phyloP scores from a whole-genome alignment of 2,888 invertebrate genomes.

The Andrena hattorfiana region DNA sequence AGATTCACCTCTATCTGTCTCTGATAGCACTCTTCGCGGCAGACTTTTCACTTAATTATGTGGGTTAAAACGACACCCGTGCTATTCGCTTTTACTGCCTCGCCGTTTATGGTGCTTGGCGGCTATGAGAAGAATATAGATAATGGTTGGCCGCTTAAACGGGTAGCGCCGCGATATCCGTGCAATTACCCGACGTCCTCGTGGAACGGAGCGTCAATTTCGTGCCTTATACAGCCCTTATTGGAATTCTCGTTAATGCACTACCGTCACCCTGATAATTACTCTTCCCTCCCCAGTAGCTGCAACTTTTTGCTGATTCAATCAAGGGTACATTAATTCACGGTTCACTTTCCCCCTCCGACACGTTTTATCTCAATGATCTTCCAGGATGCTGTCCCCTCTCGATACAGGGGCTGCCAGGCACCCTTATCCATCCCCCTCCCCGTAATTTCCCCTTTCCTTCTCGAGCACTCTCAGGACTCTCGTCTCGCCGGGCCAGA shows the following conservation, averaged over 20 bases:
- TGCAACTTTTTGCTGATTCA: conserved; percentile 38
- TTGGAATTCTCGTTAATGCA: conserved; percentile 18
- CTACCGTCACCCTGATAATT: conserved; percentile 35
- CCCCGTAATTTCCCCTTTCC: conserved; percentile 43
- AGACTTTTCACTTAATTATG: conserved; percentile 37
- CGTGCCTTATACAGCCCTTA: conserved; percentile 11
- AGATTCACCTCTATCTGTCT: neutral
- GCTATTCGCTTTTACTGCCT: conserved; percentile 21
- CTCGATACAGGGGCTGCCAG: conserved; percentile 12
- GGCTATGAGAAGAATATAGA: conserved; percentile 46
- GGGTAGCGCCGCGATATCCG: conserved; percentile 44
- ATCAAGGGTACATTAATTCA: conserved; percentile 38
- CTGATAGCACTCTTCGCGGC: neutral
- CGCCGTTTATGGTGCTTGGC: conserved; percentile 22
- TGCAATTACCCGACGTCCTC: conserved; percentile 38
- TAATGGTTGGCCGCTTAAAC: conserved; percentile 39
- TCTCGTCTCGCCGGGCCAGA: conserved; percentile 20
- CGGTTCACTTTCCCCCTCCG: conserved; percentile 17
- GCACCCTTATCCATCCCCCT: conserved; percentile 18
- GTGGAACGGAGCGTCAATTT: conserved; percentile 39
- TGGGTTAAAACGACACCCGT: conserved; percentile 26
- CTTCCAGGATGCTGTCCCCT: conserved; percentile 45
- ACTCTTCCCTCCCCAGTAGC: too few relatives aligned
- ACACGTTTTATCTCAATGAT: conserved; percentile 55
- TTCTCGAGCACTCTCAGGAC: conserved; percentile 26